Base-by-base conservation (phyloP, 1,140 invertebrate genomes). In the Drosophila bocqueti region DNA sequence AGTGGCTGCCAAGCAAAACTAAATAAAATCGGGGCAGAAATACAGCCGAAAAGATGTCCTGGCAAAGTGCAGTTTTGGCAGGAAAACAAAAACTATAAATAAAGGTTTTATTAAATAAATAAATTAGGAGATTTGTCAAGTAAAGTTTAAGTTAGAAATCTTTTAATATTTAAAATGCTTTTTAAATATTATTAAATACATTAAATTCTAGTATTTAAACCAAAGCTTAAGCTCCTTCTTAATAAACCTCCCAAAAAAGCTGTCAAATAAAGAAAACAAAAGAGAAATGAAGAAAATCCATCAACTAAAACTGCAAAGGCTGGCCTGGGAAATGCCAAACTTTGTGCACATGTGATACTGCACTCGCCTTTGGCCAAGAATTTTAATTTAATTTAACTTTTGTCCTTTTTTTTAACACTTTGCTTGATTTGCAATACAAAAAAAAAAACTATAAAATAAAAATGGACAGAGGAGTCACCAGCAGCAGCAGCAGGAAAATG, bases 331-430 rank as follows among this genome's bases (percentile, higher is more conserved):
- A 75, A 64, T 65, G 16, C 7, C 42, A 57, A 75, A 75, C 59
- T 58, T 43, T 38, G 50, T 31, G 52, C 73, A 76, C 46, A 76
- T 76, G 73, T 73, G 68, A 38, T 55, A 21, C 26, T 15, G 18
- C 54, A 57, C 50, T 59, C 45, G 40, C 24, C 43, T 34, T 34
- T 57, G 60, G 50, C 59, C 71, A 74, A 73, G 71, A 74, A 74
- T 74, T 74, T 74, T 73, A 73, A 73, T 74, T 73, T 74, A 73
- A 74, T 74, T 74, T 74, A 40, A 7, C 74, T 62, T 73, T 57
- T 55, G 46, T 13, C 36, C 9, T 68, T 71, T 68, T 71, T 61
- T 60, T 60, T 16, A 74, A 74, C 71, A 74, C 68, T 73, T 21
- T 74, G 71, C 71, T 73, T 74, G 71, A 74, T 74, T 74, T 74